Percentiles rank a stretch among this genome's conserved stretches.
phyloP scores from a whole-genome alignment of 2,888 invertebrate species.

The Urechis unicinctus region DNA sequence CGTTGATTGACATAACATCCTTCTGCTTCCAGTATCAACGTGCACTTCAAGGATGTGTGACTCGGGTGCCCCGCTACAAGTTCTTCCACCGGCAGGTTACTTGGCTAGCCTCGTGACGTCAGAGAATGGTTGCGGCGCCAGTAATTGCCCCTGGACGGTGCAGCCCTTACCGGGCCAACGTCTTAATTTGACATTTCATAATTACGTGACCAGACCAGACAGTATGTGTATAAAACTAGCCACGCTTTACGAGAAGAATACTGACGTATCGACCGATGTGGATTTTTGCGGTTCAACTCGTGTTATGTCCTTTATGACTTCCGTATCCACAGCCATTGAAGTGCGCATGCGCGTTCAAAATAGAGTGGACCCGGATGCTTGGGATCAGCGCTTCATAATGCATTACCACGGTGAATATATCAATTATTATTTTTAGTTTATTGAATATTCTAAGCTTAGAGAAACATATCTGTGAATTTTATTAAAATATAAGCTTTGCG shows the following conservation, averaged over 20 bases:
- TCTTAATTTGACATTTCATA: slow-evolving; percentile 4
- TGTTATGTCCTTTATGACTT: background rate
- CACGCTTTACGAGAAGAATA: slow-evolving; percentile 5
- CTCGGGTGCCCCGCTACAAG: background rate
- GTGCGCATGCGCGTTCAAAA: background rate
- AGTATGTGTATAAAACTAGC: slow-evolving; percentile 10
- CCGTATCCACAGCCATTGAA: background rate
- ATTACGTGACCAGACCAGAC: background rate
- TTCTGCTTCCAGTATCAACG: background rate
- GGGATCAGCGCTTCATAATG: background rate
- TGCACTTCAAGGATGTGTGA: background rate
- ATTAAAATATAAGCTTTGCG: too few species aligned
- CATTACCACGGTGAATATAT: background rate
- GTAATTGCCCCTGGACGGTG: slow-evolving; percentile 3
- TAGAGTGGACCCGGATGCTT: background rate
- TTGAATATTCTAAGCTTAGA: too few species aligned
- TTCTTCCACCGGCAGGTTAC: slow-evolving; percentile 1
- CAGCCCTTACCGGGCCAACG: slow-evolving; percentile 2
- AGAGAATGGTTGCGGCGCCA: slow-evolving; percentile 3
- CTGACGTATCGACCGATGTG: slow-evolving; percentile 11
- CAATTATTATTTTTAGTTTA: too few species aligned
- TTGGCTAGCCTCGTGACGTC: slow-evolving; percentile 1
- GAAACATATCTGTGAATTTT: too few species aligned
- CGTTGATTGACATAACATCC: background rate
- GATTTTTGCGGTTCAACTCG: slow-evolving; percentile 7